Percentiles rank a stretch among this genome's conserved stretches.
phyloP scores from a whole-genome alignment of 2,797 vertebrate species.

The Chrosomus eos region DNA sequence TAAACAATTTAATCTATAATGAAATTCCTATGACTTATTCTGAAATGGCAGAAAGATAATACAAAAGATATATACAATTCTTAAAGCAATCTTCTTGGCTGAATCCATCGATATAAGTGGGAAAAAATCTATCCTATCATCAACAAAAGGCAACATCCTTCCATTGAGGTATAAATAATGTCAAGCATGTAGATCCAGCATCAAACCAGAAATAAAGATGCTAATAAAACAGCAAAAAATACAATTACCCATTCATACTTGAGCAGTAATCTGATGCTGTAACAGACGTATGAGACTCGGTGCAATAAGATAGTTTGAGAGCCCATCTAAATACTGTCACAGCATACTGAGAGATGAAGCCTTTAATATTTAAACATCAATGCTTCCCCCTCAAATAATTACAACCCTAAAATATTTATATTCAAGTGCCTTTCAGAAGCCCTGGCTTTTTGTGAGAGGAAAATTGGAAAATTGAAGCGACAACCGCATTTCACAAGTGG shows the following conservation, averaged over 20 bases:
- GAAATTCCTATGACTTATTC: background rate
- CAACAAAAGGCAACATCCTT: constrained; percentile 5
- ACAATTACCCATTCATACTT: background rate
- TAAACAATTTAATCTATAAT: background rate
- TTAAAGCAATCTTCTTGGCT: too few relatives aligned
- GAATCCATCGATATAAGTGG: too few relatives aligned
- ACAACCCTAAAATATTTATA: constrained; percentile 69
- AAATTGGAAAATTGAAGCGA: constrained; percentile 47
- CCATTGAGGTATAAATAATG: background rate
- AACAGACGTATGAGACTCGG: constrained; percentile 1
- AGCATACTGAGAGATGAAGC: constrained; percentile 34
- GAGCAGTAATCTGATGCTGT: constrained; percentile 21
- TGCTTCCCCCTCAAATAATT: constrained; percentile 65
- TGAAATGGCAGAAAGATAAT: too few relatives aligned
- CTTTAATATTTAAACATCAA: constrained; percentile 55
- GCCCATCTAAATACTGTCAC: constrained; percentile 40
- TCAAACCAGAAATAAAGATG: constrained; percentile 8
- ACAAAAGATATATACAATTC: too few relatives aligned
- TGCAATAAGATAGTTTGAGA: constrained; percentile 15
- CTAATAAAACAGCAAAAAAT: constrained; percentile 26
- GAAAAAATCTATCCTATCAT: background rate
- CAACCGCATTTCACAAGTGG: constrained; percentile 44
- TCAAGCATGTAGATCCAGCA: constrained; percentile 17
- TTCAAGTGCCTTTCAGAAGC: constrained; percentile 63
- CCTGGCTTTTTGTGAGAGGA: constrained; percentile 41